These are phyloP conservation scores for Gobio occitaniae DNA, from an alignment of 2,797 vertebrate species.

Conservation along the genomic window DNA sequence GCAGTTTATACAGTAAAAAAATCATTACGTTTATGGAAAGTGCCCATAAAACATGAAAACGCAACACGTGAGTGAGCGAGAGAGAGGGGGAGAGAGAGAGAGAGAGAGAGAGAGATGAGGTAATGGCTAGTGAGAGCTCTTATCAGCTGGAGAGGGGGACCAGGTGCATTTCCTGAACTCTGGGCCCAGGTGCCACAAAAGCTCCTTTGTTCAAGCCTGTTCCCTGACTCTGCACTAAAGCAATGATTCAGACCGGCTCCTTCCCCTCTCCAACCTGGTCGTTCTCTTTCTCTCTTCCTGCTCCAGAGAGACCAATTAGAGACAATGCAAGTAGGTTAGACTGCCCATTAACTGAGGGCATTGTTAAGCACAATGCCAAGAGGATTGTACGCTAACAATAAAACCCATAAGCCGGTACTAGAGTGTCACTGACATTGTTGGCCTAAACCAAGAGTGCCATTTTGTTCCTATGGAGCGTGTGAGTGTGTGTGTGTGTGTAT, in stretches of 20 bases:
- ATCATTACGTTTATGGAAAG: background rate
- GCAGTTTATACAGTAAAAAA: conserved; percentile 28
- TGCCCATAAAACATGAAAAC: conserved; percentile 8
- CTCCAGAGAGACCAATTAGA: conserved; percentile 85
- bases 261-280: conserved; percentile 50
- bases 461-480: conserved; percentile 78
- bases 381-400: conserved; percentile 84
- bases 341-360: conserved; percentile 81
- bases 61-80: background rate
- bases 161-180: conserved; percentile 61
- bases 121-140: conserved; percentile 57
- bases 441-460: conserved; percentile 77
- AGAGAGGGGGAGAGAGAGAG: background rate
- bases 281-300: conserved; percentile 68
- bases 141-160: conserved; percentile 60
- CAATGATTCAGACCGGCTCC: conserved; percentile 43
- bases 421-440: conserved; percentile 85
- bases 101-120: conserved; percentile 46
- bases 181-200: conserved; percentile 55
- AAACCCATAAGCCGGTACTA: conserved; percentile 80
- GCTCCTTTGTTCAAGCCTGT: conserved; percentile 54
- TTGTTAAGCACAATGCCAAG: conserved; percentile 83
- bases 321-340: conserved; percentile 86
- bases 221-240: conserved; percentile 52
- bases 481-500: conserved; percentile 71